Percentiles rank a stretch among this genome's conserved stretches.
These are phyloP conservation scores for Gallinago media DNA, from an alignment of 2,113 vertebrate genomes.

Conservation along the genomic window DNA sequence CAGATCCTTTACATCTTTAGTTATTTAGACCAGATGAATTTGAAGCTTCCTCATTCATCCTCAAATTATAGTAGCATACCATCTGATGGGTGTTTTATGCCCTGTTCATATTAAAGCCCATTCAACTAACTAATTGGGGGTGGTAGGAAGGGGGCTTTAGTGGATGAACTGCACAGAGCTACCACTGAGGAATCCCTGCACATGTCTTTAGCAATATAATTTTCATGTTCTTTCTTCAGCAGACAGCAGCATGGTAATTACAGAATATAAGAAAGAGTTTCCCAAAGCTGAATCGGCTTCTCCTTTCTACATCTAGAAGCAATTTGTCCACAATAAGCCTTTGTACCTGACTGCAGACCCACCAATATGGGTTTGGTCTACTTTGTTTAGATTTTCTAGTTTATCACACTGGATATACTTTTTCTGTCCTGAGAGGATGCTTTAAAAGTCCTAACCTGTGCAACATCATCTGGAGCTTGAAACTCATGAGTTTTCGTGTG, in stretches of 20 bases:
- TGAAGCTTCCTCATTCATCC: constrained; percentile 10
- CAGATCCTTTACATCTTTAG: neutral
- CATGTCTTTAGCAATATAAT: neutral
- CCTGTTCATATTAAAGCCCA: constrained; percentile 11
- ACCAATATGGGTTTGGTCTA: neutral
- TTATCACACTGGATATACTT: neutral
- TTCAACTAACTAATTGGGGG: neutral
- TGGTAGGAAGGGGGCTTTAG: neutral
- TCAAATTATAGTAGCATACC: neutral
- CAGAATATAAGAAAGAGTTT: neutral
- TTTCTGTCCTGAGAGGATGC: neutral
- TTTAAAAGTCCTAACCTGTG: neutral
- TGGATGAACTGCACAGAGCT: neutral
- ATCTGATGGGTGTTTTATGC: neutral
- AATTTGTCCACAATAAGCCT: neutral
- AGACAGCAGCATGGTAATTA: neutral
- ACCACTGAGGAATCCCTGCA: neutral
- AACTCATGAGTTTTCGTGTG: neutral
- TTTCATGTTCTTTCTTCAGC: constrained; percentile 11
- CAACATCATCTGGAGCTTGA: neutral
- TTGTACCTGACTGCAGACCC: neutral
- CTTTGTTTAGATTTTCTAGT: neutral
- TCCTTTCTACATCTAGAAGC: neutral
- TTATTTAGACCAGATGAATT: constrained; percentile 13
- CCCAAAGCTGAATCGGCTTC: neutral